Evolutionary conservation across 2,113 vertebrate genomes (phyloP).

Genomic region (Oreochromis aureus): DNA sequence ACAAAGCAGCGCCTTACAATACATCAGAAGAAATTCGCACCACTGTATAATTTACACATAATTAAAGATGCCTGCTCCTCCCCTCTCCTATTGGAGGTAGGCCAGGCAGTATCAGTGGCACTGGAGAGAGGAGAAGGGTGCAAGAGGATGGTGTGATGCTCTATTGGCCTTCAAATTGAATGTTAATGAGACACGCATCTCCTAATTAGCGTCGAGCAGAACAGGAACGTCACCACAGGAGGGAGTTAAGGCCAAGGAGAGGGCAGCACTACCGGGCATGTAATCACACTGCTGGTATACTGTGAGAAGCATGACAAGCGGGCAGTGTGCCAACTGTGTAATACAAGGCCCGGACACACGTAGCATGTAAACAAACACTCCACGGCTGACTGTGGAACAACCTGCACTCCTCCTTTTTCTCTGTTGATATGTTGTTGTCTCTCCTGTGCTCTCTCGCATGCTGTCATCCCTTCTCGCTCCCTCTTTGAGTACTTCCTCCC

Average conservation of each 20-base stretch:
- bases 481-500: constrained; percentile 17
- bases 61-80: not conserved
- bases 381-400: constrained; percentile 23
- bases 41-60: not conserved
- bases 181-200: constrained; percentile 74
- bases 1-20: not conserved
- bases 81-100: not conserved
- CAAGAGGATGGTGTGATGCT: constrained; percentile 42
- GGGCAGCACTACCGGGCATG: constrained; percentile 51
- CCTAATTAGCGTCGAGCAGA: constrained; percentile 72
- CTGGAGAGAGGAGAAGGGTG: not conserved
- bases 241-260: constrained; percentile 45
- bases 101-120: not conserved
- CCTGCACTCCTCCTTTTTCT: not conserved
- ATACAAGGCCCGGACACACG: constrained; percentile 49
- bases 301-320: constrained; percentile 46
- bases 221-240: constrained; percentile 46
- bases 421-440: not conserved
- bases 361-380: constrained; percentile 64
- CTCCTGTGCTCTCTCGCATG: not conserved
- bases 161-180: constrained; percentile 74
- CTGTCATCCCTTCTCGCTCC: not conserved
- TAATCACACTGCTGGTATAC: constrained; percentile 47
- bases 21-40: not conserved
- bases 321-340: constrained; percentile 55